Evolutionary conservation across 1,140 invertebrate species (phyloP).

Genomic region (Rhagoletis pomonella): DNA sequence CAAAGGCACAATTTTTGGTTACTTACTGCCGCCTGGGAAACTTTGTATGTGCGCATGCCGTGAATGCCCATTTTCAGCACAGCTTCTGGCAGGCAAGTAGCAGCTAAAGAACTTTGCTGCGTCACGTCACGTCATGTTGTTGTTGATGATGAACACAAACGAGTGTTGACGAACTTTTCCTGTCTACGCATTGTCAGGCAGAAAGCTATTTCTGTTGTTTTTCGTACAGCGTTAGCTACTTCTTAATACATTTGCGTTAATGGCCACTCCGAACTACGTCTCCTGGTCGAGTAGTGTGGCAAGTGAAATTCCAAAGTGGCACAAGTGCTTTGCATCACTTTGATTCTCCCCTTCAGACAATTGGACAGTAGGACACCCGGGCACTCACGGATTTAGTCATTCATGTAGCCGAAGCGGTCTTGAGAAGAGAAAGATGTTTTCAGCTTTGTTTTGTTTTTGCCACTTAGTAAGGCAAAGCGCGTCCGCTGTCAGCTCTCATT

Average conservation of each 20-base stretch:
- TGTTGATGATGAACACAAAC: slow-evolving; percentile 45
- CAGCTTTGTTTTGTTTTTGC: neutral
- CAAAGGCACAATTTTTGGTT: neutral
- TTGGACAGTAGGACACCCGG: neutral
- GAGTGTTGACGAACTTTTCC: slow-evolving; percentile 42
- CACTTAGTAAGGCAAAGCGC: neutral
- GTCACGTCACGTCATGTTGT: slow-evolving; percentile 22
- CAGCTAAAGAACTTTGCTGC: neutral
- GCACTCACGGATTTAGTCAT: neutral
- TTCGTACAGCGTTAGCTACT: neutral
- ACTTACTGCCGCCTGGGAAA: neutral
- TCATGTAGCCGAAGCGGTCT: neutral
- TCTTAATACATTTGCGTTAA: slow-evolving; percentile 14
- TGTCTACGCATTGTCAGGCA: slow-evolving; percentile 3
- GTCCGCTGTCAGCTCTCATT: slow-evolving; percentile 5
- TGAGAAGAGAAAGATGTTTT: neutral
- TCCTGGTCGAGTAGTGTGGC: neutral
- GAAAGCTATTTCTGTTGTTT: neutral
- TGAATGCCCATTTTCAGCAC: neutral
- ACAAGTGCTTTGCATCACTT: neutral
- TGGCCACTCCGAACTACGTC: neutral
- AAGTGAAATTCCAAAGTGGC: neutral
- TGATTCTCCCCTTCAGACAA: neutral
- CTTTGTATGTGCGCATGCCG: neutral
- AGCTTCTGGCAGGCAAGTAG: neutral